These are phyloP conservation scores for Turritopsis rubra DNA, from an alignment of 30 jellyfish, hydroid and myxozoan species.

Conservation along the genomic window DNA sequence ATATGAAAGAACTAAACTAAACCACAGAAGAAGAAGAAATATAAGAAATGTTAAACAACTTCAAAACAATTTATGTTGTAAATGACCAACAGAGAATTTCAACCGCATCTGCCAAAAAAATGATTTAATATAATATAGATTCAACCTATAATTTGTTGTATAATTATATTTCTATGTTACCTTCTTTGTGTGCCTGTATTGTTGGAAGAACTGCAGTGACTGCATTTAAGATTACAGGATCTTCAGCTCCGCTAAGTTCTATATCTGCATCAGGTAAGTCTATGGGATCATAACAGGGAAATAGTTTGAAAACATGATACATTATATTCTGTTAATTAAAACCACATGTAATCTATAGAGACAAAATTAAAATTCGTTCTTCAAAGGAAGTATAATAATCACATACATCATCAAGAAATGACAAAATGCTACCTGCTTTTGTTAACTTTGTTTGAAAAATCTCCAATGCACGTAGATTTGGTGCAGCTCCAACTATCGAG, in stretches of 20 bases:
- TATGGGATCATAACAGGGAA: neutral
- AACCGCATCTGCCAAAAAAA: no score
- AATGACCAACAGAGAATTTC: no score
- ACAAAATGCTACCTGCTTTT: constrained; percentile 12
- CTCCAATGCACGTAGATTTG: neutral
- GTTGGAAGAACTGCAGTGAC: constrained; percentile 35
- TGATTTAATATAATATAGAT: no score
- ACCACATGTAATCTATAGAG: no score
- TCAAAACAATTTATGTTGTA: neutral
- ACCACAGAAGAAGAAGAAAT: neutral
- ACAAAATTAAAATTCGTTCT: neutral
- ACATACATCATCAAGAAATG: neutral
- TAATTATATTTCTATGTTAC: neutral
- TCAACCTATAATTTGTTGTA: neutral
- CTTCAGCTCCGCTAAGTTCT: constrained; percentile 63
- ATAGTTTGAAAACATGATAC: neutral
- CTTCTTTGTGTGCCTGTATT: constrained; percentile 59
- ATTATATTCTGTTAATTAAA: no score
- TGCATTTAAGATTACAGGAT: constrained; percentile 49
- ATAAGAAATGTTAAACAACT: neutral
- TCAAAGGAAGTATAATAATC: neutral
- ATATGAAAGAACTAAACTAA: neutral
- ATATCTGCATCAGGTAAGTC: constrained; percentile 25
- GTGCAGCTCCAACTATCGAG: neutral
- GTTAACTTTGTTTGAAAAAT: neutral